Evolutionary conservation across 2,888 invertebrate genomes (phyloP).

Genomic region (Eupithecia exiguata): DNA sequence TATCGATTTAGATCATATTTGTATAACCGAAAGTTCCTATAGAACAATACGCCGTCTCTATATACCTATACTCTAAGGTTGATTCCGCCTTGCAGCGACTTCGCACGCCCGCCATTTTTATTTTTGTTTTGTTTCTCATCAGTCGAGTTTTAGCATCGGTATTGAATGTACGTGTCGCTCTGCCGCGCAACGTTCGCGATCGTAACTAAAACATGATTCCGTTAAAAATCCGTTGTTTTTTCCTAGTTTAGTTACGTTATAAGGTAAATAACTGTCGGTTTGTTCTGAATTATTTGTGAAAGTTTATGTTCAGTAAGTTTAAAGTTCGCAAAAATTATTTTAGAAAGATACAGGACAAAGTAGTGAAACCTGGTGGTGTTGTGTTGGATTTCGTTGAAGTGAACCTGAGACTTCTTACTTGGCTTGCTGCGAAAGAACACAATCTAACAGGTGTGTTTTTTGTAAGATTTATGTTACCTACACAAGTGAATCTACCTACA

Average conservation of each 20-base stretch:
- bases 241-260: slow-evolving; percentile 39
- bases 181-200: slow-evolving; percentile 53
- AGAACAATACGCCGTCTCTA: no score
- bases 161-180: slow-evolving; percentile 53
- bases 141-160: slow-evolving; percentile 69
- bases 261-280: slow-evolving; percentile 43
- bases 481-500: no score
- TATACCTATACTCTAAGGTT: no score
- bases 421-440: slow-evolving; percentile 3
- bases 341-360: slow-evolving; percentile 36
- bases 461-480: background rate
- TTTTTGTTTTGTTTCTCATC: slow-evolving; percentile 51
- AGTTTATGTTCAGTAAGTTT: slow-evolving; percentile 39
- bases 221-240: slow-evolving; percentile 49
- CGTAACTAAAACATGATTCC: slow-evolving; percentile 60
- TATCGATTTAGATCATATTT: no score
- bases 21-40: no score
- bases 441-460: slow-evolving; percentile 23
- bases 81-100: background rate
- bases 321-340: slow-evolving; percentile 46
- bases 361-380: slow-evolving; percentile 46
- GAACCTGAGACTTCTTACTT: slow-evolving; percentile 26
- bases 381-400: slow-evolving; percentile 64
- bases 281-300: slow-evolving; percentile 34
- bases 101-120: slow-evolving; percentile 61